Evolutionary conservation across 2,113 vertebrate genomes (phyloP), one percentile per base, ranked within the genome.

Genomic region (Varanus salvator): DNA sequence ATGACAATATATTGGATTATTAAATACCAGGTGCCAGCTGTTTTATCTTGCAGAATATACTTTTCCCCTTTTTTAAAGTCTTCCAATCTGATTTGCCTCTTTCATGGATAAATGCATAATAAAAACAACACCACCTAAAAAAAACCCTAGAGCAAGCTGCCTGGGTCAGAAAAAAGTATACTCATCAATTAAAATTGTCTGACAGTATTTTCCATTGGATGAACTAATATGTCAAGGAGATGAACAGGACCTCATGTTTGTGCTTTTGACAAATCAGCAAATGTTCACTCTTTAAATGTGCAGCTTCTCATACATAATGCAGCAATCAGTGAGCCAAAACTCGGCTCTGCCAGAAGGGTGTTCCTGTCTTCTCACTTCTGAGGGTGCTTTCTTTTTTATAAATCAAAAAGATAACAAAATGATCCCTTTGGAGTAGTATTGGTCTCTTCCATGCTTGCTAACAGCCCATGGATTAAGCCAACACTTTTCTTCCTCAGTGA

Each of bases 251-350:
- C 97, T 97, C 96, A 74, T 97, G 97, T 97, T 98, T 97, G 96
- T 95, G 97, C 97, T 98, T 98, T 98, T 98, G 97, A 98, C 98
- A 98, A 98, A 98, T 98, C 98, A 98, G 98, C 97, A 97, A 97
- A 97, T 98, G 97, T 98, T 98, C 97, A 97, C 97, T 98, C 97
- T 98, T 95, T 97, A 97, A 96, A 97, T 98, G 97, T 95, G 97
- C 96, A 94, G 68, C 60, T 1, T 81, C 97, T 98, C 97, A 98
- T 98, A 97, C 97, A 98, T 98, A 98, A 98, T 98, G 97, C 97
- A 98, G 97, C 75, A 95, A 89, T 31, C 95, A 21, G 91, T 48
- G 71, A 93, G 90, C 92, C 95, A 89, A 90, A 96, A 93, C 93
- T 25, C 78, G 66, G 54, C 66, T 81, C 90, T 92, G 96, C 93